Conservation (phyloP, 2,113 vertebrate species). For the Stomatorhinus ivindoensis region DNA sequence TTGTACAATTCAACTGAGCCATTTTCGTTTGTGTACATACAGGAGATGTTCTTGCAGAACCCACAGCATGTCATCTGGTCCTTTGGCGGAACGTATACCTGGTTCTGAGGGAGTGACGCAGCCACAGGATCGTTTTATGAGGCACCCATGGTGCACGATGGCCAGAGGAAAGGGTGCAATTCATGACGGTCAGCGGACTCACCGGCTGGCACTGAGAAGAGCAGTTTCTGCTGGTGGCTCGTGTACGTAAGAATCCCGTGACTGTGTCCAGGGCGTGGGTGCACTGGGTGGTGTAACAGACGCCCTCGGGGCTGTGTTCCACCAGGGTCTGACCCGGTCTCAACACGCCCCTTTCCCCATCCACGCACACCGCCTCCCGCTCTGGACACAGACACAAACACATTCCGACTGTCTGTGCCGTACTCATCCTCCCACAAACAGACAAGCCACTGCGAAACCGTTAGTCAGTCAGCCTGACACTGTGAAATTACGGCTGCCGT, state of each 20-base stretch:
- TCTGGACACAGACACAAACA: constrained; percentile 54
- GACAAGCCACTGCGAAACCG: background rate
- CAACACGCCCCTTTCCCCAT: constrained; percentile 71
- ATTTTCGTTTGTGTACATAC: constrained; percentile 73
- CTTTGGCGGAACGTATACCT: constrained; percentile 79
- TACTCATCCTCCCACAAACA: background rate
- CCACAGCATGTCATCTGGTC: constrained; percentile 84
- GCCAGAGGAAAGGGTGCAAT: background rate
- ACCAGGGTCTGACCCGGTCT: constrained; percentile 82
- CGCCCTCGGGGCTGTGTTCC: constrained; percentile 66
- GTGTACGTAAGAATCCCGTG: constrained; percentile 75
- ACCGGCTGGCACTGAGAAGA: constrained; percentile 76
- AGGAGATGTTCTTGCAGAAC: constrained; percentile 84
- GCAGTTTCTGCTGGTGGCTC: constrained; percentile 70
- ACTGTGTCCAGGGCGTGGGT: constrained; percentile 65
- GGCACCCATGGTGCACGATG: background rate
- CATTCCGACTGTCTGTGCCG: background rate
- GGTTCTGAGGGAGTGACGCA: constrained; percentile 68
- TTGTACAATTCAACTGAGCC: constrained; percentile 70
- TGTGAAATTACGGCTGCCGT: background rate
- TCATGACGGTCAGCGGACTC: constrained; percentile 33
- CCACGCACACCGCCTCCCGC: constrained; percentile 82
- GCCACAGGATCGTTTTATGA: background rate
- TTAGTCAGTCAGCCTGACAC: background rate
- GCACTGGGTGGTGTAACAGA: constrained; percentile 75